A percentile compares a stretch with the other conserved stretches of the same genome.
Conservation (phyloP, 2,888 invertebrate species). For the Tenthredo distinguenda region DNA sequence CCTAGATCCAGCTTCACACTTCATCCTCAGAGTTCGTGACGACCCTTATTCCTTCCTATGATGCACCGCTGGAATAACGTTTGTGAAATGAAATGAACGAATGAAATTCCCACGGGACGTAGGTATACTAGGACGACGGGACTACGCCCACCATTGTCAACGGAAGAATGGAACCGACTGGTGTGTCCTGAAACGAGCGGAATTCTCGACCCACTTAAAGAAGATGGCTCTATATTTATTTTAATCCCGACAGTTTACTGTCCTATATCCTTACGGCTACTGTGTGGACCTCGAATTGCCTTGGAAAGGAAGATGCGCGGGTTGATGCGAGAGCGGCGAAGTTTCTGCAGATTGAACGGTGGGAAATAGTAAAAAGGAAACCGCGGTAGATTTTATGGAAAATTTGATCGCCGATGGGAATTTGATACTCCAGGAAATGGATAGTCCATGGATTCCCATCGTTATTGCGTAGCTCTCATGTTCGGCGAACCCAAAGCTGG, state of each 20-base stretch:
- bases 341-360: background rate
- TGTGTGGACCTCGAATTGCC: background rate
- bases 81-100: conserved; percentile 61
- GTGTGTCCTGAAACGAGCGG: conserved; percentile 62
- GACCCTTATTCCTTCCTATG: background rate
- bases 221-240: conserved; percentile 26
- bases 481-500: background rate
- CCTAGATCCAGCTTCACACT: background rate
- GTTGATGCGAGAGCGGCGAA: background rate
- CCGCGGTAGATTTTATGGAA: background rate
- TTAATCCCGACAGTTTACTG: conserved; percentile 16
- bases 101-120: conserved; percentile 60
- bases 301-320: background rate
- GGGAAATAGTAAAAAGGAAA: background rate
- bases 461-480: background rate
- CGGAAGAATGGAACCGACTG: conserved; percentile 48
- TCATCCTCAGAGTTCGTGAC: background rate
- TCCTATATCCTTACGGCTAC: background rate
- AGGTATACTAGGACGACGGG: background rate
- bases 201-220: conserved; percentile 58
- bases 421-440: background rate
- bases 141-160: conserved; percentile 57
- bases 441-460: background rate
- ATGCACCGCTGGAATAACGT: conserved; percentile 56
- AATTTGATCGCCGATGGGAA: background rate